These are phyloP conservation scores for Mallotus villosus DNA, from an alignment of 2,797 vertebrate genomes.

Conservation along the genomic window DNA sequence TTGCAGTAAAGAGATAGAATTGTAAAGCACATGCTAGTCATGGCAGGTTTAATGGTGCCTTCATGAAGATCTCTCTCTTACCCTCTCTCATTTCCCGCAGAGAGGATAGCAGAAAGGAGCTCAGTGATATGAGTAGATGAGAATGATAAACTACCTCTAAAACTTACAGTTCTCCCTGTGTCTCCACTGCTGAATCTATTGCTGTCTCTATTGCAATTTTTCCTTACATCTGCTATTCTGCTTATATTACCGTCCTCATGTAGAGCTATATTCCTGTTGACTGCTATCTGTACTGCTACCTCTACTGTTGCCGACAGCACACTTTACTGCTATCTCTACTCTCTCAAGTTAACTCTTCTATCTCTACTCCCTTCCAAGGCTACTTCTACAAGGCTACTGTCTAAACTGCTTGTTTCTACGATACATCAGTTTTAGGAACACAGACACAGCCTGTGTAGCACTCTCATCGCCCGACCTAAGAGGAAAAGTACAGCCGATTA, in stretches of 20 bases:
- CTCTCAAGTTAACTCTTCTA: not conserved
- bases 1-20: too few relatives aligned
- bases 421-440: not conserved
- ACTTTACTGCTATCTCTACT: not conserved
- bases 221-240: not conserved
- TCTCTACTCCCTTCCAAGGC: not conserved
- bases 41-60: too few relatives aligned
- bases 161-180: not conserved
- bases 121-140: too few relatives aligned
- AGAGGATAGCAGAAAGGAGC: too few relatives aligned
- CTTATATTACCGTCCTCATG: too few relatives aligned
- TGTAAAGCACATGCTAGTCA: too few relatives aligned
- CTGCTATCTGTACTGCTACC: too few relatives aligned
- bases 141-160: too few relatives aligned
- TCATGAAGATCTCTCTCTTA: too few relatives aligned
- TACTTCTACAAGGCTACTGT: not conserved
- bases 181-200: not conserved
- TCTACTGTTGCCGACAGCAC: not conserved
- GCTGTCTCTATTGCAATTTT: not conserved
- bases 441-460: not conserved
- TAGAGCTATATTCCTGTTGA: too few relatives aligned
- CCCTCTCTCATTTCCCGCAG: too few relatives aligned
- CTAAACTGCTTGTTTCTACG: not conserved
- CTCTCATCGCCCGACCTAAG: slow-evolving; percentile 21
- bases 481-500: slow-evolving; percentile 36